Base-by-base conservation (phyloP, 2,797 vertebrate species). In the Margarornis squamiger region DNA sequence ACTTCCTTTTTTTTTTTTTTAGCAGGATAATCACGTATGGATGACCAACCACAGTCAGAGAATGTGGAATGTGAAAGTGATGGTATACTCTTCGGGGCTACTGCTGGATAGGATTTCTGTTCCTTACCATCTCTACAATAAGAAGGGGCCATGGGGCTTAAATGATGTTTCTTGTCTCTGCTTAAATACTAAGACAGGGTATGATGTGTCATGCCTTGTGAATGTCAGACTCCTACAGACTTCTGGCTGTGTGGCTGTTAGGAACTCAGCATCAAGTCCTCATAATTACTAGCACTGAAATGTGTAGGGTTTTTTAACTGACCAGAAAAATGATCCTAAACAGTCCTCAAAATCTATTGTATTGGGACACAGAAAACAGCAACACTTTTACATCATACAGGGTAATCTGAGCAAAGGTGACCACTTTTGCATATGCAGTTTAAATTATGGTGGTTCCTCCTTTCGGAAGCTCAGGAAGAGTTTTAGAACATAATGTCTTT, bases 181-280 rank as follows among this genome's bases (percentile, higher is more conserved):
- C 74, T 81, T 51, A 86, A 52, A 78, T 39, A 58, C 39, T 45
- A 58, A 84, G 71, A 68, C 49, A 88, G 81, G 48, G 43, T 52
- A 81, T 62, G 76, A 91, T 79, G 90, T 70, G 80, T 90, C 94
- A 93, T 32, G 55, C 72, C 85, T 92, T 70, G 85, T 6, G 22
- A 91, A 93, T 91, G 90, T 82, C 95, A 90, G 88, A 93, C 85
- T 88, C 89, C 91, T 76, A 88, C 91, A 84, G 91, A 67, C 59
- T 70, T 95, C 91, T 89, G 88, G 82, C 82, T 94, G 82, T 61
- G 73, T 38, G 36, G 51, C 81, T 95, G 87, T 78, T 86, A 66
- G 45, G 58, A 92, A 88, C 82, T 66, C 93, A 93, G 92, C 87
- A 83, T 68, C 82, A 55, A 77, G 65, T 66, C 54, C 41, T 83